Conservation (phyloP, 2,113 vertebrate species). For the Chamaetylas fuelleborni region DNA sequence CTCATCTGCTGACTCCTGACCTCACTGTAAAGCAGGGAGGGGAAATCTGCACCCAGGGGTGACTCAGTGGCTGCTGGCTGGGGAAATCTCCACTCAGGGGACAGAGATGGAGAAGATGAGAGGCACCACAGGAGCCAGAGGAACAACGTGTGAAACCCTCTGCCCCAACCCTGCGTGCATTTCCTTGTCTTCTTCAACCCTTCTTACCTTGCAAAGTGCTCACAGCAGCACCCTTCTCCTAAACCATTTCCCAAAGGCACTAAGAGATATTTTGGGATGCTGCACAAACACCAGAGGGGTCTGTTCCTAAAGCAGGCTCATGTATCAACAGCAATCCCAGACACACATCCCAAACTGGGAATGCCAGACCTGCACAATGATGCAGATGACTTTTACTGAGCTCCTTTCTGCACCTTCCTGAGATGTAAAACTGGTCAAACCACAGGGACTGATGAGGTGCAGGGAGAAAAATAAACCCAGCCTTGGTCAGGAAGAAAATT, state of each 20-base stretch:
- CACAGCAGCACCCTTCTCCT: background rate
- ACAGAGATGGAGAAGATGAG: background rate
- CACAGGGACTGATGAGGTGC: background rate
- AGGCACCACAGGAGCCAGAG: background rate
- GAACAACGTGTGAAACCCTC: background rate
- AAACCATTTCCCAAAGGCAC: background rate
- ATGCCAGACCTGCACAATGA: background rate
- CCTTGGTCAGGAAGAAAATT: background rate
- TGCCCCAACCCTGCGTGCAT: background rate
- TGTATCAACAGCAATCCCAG: background rate
- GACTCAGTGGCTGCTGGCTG: background rate
- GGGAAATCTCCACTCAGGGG: background rate
- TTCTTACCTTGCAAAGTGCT: background rate
- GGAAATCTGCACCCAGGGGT: background rate
- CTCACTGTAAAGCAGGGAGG: background rate
- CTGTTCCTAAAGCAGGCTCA: background rate
- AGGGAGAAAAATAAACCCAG: background rate
- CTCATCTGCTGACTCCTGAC: background rate
- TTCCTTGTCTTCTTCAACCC: background rate
- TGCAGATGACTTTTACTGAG: background rate
- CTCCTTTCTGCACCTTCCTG: background rate
- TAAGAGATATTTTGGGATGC: background rate
- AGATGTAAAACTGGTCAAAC: background rate
- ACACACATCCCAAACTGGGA: background rate
- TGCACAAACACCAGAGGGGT: background rate